Evolutionary conservation across 2,113 vertebrate species (phyloP).

Genomic region (Meriones unguiculatus): DNA sequence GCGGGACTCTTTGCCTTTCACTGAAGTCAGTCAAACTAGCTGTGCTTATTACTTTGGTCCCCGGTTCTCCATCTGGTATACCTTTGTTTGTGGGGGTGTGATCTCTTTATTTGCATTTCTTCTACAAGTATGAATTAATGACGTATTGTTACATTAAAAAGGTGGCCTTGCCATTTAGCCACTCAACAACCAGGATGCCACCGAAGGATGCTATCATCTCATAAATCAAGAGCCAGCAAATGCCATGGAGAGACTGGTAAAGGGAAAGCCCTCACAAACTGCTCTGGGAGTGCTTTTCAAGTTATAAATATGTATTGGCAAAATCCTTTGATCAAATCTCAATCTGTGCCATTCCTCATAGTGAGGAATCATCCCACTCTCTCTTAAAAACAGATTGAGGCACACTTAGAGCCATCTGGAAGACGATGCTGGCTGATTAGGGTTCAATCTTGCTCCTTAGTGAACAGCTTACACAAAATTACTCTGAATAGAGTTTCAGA

Average conservation of each 20-base stretch:
- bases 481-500: slow-evolving; percentile 84
- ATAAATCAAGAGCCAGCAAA: slow-evolving; percentile 28
- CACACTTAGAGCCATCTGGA: slow-evolving; percentile 85
- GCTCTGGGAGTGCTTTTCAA: slow-evolving; percentile 6
- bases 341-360: slow-evolving; percentile 77
- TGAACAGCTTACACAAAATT: slow-evolving; percentile 82
- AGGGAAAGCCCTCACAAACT: slow-evolving; percentile 51
- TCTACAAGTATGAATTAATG: slow-evolving; percentile 26
- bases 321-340: slow-evolving; percentile 76
- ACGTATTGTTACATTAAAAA: not conserved
- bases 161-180: not conserved
- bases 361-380: slow-evolving; percentile 74
- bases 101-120: slow-evolving; percentile 26
- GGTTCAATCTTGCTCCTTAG: slow-evolving; percentile 83
- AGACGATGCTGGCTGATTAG: slow-evolving; percentile 84
- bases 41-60: not conserved
- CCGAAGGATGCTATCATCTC: slow-evolving; percentile 8
- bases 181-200: slow-evolving; percentile 6
- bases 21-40: not conserved
- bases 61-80: not conserved
- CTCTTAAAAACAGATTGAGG: slow-evolving; percentile 78
- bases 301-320: slow-evolving; percentile 78
- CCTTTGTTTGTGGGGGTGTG: not conserved
- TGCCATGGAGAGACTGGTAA: not conserved
- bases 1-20: not conserved